A percentile compares a stretch with the other conserved stretches of the same genome.
Conservation (phyloP, 2,888 invertebrate genomes). For the Hypsopygia costalis region DNA sequence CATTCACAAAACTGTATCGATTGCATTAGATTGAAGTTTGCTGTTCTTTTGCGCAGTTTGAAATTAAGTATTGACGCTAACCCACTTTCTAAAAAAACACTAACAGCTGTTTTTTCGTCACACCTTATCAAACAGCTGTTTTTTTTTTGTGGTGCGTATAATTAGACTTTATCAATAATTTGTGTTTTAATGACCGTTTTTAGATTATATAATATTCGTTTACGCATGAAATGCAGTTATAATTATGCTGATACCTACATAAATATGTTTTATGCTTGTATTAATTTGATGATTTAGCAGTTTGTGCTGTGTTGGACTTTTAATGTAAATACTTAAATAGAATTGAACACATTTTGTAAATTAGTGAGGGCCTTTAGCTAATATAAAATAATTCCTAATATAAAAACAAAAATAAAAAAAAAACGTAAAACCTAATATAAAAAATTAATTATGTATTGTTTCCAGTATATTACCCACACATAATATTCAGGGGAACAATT, state of each 20-base stretch:
- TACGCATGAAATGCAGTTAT: not conserved
- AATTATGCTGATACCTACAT: not conserved
- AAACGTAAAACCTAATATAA: too few species aligned
- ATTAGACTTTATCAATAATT: conserved; percentile 11
- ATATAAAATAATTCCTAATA: too few species aligned
- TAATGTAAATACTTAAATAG: too few species aligned
- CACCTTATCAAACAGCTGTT: conserved; percentile 52
- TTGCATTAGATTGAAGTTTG: conserved; percentile 4
- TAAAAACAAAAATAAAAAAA: too few species aligned
- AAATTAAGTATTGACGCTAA: conserved; percentile 27
- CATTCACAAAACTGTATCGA: not conserved
- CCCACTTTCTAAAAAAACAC: conserved; percentile 53
- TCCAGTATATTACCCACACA: too few species aligned
- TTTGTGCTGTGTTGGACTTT: not conserved
- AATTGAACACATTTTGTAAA: too few species aligned
- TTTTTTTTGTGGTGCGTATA: conserved; percentile 21
- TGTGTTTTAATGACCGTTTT: not conserved
- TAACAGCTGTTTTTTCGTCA: conserved; percentile 70
- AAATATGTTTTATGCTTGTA: conserved; percentile 6
- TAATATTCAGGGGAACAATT: too few species aligned
- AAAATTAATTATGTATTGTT: too few species aligned
- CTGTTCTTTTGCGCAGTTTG: conserved; percentile 12
- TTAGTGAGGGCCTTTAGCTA: too few species aligned
- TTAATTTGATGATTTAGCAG: conserved; percentile 14
- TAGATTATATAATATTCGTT: not conserved